phyloP scores from a whole-genome alignment of 2,797 vertebrate species.

The Tympanoctomys barrerae region DNA sequence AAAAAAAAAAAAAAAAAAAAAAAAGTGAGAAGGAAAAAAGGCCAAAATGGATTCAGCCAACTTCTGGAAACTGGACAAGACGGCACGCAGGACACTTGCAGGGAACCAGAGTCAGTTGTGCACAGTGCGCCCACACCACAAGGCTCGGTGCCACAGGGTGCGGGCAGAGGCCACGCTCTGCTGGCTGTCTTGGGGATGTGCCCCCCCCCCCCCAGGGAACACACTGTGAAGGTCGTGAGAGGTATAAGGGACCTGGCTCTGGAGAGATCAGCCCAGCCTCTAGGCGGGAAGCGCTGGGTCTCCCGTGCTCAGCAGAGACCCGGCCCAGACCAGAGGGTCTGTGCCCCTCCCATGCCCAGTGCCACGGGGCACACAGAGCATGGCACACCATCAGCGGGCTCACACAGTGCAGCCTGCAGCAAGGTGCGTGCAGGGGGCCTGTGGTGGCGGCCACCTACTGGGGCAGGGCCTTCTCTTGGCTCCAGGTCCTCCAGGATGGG shows the following conservation, averaged over 20 bases:
- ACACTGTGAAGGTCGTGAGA: fast-evolving
- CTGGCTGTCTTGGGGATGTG: too few relatives aligned
- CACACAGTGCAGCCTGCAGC: fast-evolving
- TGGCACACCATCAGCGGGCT: fast-evolving
- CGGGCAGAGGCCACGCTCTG: too few relatives aligned
- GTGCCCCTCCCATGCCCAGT: fast-evolving
- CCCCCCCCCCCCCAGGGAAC: background rate
- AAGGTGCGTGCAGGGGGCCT: fast-evolving
- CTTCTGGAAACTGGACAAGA: background rate
- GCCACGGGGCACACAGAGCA: background rate
- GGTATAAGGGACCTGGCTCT: background rate
- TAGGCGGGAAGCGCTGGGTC: fast-evolving
- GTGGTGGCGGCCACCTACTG: too few relatives aligned
- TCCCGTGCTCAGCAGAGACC: fast-evolving
- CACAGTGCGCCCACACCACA: background rate
- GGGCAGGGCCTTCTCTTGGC: background rate
- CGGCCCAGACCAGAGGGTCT: fast-evolving
- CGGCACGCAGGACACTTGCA: fast-evolving
- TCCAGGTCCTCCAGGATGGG: too few relatives aligned
- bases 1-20: background rate
- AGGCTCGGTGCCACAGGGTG: background rate
- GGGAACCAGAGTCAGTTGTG: fast-evolving
- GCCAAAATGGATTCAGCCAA: background rate
- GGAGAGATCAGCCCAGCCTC: background rate
- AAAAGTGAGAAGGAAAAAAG: background rate